phyloP scores from a whole-genome alignment of 2,888 invertebrate species.

The Lasioglossum pauxillum region DNA sequence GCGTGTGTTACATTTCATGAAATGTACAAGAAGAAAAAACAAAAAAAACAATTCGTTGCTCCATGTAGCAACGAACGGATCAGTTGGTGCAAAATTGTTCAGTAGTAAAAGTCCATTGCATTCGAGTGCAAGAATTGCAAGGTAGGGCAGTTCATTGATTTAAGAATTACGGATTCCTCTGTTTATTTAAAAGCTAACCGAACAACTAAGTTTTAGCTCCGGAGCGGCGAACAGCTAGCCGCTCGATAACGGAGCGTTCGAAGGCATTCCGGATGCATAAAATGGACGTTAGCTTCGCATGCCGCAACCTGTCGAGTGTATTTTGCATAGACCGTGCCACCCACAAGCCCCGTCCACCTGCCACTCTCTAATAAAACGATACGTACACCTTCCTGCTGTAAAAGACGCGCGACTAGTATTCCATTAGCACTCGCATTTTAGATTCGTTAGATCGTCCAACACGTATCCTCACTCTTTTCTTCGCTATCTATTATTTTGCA shows the following conservation, averaged over 20 bases:
- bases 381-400: conserved; percentile 45
- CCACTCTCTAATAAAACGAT: conserved; percentile 72
- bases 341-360: conserved; percentile 42
- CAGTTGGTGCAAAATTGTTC: not conserved
- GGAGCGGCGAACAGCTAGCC: conserved; percentile 51
- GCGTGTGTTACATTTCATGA: not conserved
- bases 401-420: conserved; percentile 36
- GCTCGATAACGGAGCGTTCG: conserved; percentile 80
- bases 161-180: not conserved
- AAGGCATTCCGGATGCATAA: conserved; percentile 81
- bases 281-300: conserved; percentile 80
- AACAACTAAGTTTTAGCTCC: not conserved
- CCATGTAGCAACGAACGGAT: not conserved
- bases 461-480: too few species aligned
- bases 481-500: not conserved
- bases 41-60: not conserved
- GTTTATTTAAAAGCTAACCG: not conserved
- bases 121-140: not conserved
- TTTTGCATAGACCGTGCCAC: conserved; percentile 75
- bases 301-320: conserved; percentile 71
- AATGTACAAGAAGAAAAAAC: not conserved
- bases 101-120: not conserved
- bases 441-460: not conserved
- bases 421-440: not conserved
- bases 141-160: not conserved